These are phyloP conservation scores for Sarcophaga rosellei DNA, from an alignment of 2,888 invertebrate genomes.

Conservation along the genomic window DNA sequence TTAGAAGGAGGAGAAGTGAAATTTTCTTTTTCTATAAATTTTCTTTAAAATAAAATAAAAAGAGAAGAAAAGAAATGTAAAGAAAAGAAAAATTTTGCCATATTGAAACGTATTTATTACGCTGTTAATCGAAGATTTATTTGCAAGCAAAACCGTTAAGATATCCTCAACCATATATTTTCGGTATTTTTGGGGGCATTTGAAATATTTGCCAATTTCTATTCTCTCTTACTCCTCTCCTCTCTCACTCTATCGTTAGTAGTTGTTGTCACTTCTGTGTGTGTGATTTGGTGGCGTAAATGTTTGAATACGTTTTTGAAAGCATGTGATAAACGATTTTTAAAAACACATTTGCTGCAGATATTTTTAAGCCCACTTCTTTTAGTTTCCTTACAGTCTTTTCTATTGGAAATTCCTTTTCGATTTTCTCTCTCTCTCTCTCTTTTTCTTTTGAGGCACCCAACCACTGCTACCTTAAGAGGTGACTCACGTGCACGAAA, in stretches of 20 bases:
- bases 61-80: neutral
- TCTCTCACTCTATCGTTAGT: constrained; percentile 9
- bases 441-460: constrained; percentile 20
- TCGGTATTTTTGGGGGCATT: constrained; percentile 18
- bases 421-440: constrained; percentile 16
- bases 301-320: constrained; percentile 35
- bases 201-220: constrained; percentile 18
- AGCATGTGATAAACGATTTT: constrained; percentile 72
- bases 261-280: constrained; percentile 33
- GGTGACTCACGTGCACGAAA: constrained; percentile 61
- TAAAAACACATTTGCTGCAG: constrained; percentile 71
- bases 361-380: constrained; percentile 19
- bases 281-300: constrained; percentile 24
- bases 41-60: neutral
- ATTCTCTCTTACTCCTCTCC: neutral
- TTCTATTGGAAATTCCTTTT: constrained; percentile 32
- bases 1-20: neutral
- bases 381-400: neutral
- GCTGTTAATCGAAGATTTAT: constrained; percentile 73
- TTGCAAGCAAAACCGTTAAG: constrained; percentile 66
- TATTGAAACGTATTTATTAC: constrained; percentile 70
- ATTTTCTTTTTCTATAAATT: neutral
- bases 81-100: constrained; percentile 47
- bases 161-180: constrained; percentile 56
- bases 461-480: neutral